Conservation (phyloP, 2,797 vertebrate genomes). For the Sebastes itinus region DNA sequence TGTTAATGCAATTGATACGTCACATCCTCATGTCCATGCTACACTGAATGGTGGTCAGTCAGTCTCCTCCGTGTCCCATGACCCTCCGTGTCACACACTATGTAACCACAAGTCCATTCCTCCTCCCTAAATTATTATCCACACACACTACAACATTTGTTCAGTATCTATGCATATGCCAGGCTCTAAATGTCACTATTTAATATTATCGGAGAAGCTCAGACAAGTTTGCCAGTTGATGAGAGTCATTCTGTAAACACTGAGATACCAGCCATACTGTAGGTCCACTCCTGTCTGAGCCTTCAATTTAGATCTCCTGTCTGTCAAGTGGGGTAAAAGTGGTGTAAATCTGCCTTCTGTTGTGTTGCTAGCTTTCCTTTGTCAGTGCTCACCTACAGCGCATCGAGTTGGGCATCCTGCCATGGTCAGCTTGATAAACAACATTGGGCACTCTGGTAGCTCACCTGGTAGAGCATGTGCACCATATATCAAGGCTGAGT, state of each 20-base stretch:
- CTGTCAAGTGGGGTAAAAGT: conserved; percentile 9
- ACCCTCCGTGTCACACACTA: no score
- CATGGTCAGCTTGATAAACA: conserved; percentile 9
- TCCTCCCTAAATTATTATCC: not conserved
- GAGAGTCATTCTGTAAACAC: conserved; percentile 20
- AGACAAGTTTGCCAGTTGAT: not conserved
- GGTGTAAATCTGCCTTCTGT: conserved; percentile 19
- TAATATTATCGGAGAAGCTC: conserved; percentile 3
- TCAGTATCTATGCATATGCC: not conserved
- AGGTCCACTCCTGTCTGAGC: conserved; percentile 11
- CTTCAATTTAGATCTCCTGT: conserved; percentile 29
- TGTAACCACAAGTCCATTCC: no score
- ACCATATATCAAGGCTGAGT: not conserved
- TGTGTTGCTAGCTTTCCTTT: conserved; percentile 22
- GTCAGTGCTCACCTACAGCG: conserved; percentile 10
- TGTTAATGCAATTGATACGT: not conserved
- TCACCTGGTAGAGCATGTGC: not conserved
- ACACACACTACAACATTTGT: not conserved
- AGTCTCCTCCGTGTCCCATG: not conserved
- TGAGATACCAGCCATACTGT: not conserved
- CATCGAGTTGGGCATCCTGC: conserved; percentile 5
- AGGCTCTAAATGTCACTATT: conserved; percentile 12
- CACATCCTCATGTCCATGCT: not conserved
- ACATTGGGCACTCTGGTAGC: not conserved
- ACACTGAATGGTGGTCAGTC: not conserved